A percentile compares a stretch with the other conserved stretches of the same genome.
Evolutionary conservation across 2,888 invertebrate genomes (phyloP).

Genomic region (Brachylomia viminalis): DNA sequence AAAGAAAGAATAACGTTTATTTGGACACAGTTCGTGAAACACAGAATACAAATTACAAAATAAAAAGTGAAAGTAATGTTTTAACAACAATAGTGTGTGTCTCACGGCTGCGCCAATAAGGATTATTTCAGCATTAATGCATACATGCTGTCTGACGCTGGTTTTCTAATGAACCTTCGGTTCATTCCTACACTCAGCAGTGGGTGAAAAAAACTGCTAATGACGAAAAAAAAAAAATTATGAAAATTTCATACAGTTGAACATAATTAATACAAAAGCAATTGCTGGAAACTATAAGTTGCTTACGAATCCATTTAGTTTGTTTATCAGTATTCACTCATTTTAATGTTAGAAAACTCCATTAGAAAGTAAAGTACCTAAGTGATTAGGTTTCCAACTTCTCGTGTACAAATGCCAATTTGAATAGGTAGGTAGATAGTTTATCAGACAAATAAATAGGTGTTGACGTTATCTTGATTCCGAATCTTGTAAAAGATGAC

Average conservation of each 20-base stretch:
- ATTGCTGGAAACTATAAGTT: slow-evolving; percentile 26
- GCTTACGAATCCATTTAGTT: slow-evolving; percentile 30
- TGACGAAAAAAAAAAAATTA: neutral
- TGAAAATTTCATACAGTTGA: neutral
- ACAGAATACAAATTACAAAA: no score
- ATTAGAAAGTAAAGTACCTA: slow-evolving; percentile 39
- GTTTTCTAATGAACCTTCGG: no score
- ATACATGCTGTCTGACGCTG: no score
- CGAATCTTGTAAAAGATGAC: neutral
- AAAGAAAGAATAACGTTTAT: no score
- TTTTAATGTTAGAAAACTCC: slow-evolving; percentile 19
- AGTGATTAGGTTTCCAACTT: slow-evolving; percentile 23
- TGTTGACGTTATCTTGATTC: slow-evolving; percentile 1
- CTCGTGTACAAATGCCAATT: neutral
- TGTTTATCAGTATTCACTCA: slow-evolving; percentile 39
- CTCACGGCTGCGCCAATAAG: no score
- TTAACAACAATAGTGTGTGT: no score
- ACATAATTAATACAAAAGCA: slow-evolving; percentile 1
- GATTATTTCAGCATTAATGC: no score
- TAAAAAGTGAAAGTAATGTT: no score
- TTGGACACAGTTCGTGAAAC: no score
- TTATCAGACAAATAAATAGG: neutral
- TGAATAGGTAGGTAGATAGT: slow-evolving; percentile 28
- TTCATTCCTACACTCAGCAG: no score
- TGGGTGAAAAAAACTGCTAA: neutral